Conservation (phyloP, 1,140 invertebrate genomes). For the Megalopta genalis region DNA sequence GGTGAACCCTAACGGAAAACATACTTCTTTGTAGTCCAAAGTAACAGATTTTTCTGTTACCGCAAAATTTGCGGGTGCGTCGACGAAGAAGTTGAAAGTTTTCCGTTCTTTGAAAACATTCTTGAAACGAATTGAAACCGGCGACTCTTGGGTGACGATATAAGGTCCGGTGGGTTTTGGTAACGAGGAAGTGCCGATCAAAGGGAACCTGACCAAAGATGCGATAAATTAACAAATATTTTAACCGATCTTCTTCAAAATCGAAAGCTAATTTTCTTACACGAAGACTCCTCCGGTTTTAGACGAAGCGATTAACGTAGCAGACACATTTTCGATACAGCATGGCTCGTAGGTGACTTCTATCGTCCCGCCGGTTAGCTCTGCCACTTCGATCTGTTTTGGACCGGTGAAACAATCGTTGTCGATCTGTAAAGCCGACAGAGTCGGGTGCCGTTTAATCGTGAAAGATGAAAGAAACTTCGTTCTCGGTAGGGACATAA, state of each 20-base stretch:
- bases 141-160: constrained; percentile 7
- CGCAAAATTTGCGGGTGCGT: constrained; percentile 48
- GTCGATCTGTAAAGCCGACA: constrained; percentile 66
- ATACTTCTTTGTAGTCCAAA: constrained; percentile 58
- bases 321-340: constrained; percentile 41
- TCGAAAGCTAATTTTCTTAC: constrained; percentile 33
- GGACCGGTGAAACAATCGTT: constrained; percentile 51
- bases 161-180: constrained; percentile 67
- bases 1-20: neutral
- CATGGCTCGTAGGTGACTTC: constrained; percentile 59
- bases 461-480: neutral
- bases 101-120: constrained; percentile 61
- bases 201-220: constrained; percentile 51
- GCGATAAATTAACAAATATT: neutral
- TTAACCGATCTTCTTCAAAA: neutral
- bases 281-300: constrained; percentile 56
- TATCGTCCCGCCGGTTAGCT: constrained; percentile 15
- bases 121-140: constrained; percentile 57
- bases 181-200: constrained; percentile 47
- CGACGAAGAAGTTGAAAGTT: constrained; percentile 55
- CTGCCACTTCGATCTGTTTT: constrained; percentile 24
- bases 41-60: neutral
- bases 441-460: neutral
- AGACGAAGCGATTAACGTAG: constrained; percentile 56
- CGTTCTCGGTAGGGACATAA: neutral